Conservation (phyloP, 2,888 invertebrate species). For the Copidosoma aretas region DNA sequence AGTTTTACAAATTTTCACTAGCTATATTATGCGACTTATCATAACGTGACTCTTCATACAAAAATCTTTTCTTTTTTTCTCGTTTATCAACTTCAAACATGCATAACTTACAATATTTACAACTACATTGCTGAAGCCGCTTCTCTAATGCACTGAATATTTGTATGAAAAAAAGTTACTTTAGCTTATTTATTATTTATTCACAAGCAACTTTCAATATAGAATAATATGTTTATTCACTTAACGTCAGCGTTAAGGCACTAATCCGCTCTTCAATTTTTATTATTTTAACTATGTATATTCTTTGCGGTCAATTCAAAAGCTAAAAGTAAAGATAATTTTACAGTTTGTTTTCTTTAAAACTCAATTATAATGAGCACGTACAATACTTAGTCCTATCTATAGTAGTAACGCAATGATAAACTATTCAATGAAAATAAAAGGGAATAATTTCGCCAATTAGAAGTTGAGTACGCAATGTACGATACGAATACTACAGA, state of each 20-base stretch:
- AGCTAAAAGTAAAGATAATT: conserved; percentile 13
- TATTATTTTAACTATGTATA: conserved; percentile 38
- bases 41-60: conserved; percentile 12
- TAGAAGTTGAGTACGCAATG: neutral
- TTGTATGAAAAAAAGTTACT: conserved; percentile 50
- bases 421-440: conserved; percentile 13
- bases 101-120: conserved; percentile 31
- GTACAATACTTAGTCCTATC: conserved; percentile 25
- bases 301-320: conserved; percentile 32
- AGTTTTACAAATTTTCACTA: conserved; percentile 34
- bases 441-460: neutral
- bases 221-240: conserved; percentile 56
- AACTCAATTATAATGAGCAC: conserved; percentile 15
- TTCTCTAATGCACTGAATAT: conserved; percentile 25
- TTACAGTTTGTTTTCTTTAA: neutral
- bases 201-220: too few species aligned
- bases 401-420: conserved; percentile 16
- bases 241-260: conserved; percentile 57
- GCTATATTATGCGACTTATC: conserved; percentile 27
- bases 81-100: neutral
- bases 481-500: conserved; percentile 5
- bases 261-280: conserved; percentile 46
- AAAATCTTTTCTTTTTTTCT: conserved; percentile 14
- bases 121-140: conserved; percentile 22
- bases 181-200: too few species aligned